Evolutionary conservation across 2,888 invertebrate genomes (phyloP).

Genomic region (Sicus ferrugineus): DNA sequence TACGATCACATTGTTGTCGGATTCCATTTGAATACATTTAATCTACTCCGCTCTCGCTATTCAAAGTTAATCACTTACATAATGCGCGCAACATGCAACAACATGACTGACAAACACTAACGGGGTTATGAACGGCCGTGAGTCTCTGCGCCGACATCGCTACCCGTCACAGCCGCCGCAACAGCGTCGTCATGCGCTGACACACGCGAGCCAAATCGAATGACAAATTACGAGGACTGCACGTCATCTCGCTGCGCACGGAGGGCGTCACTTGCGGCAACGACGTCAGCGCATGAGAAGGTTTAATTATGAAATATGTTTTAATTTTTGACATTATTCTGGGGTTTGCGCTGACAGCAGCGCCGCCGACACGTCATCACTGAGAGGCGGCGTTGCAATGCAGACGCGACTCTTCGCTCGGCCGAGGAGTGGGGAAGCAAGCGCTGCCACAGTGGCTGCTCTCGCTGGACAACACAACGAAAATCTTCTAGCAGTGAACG

Average conservation of each 20-base stretch:
- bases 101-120: no score
- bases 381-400: background rate
- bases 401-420: background rate
- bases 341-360: conserved; percentile 36
- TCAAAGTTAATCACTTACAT: no score
- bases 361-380: conserved; percentile 8
- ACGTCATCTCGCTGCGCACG: conserved; percentile 13
- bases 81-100: no score
- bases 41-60: no score
- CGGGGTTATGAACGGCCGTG: no score
- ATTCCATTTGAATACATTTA: no score
- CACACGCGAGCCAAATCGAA: conserved; percentile 27
- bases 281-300: conserved; percentile 28
- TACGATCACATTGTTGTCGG: no score
- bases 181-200: background rate
- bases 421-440: background rate
- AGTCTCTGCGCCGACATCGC: no score
- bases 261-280: conserved; percentile 31
- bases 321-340: conserved; percentile 39
- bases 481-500: no score
- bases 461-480: background rate
- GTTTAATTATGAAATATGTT: conserved; percentile 49
- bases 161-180: no score
- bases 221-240: conserved; percentile 32
- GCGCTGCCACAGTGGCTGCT: background rate